Base-by-base conservation (phyloP, 2,888 invertebrate species). In the Leptinotarsa haldemani region DNA sequence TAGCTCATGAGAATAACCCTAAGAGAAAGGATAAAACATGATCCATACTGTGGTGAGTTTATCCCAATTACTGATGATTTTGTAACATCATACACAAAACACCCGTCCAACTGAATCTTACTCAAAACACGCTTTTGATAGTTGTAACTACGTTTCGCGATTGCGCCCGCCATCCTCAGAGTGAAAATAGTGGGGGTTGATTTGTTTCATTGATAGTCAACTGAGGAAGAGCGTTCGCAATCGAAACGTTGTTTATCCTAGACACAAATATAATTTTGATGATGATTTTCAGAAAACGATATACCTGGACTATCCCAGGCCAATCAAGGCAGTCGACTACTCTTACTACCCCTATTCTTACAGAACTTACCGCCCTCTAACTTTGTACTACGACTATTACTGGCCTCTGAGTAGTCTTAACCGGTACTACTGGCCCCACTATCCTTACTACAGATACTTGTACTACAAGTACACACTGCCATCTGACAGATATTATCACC, bases 331-430 rank as follows among this genome's bases (percentile, higher is more conserved):
- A 25, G 53, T 78, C 56, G 80, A 80, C 64, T 80, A 80, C 69
- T 47, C 74, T 1, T 82, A 82, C 73, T 81, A 82, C 61, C 81
- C 83, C 61, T 80, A 80, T 50, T 76, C 82, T 65, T 78, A 80
- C 50, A 81, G 79, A 79, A 76, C 79, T 61, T 83, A 81, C 71
- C 79, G 80, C 71, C 84, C 84, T 52, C 74, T 83, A 22, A 79
- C 82, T 15, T 75, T 80, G 30, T 81, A 82, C 75, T 81, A 83
- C 69, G 79, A 83, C 71, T 83, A 83, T 77, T 83, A 83, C 74
- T 81, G 79, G 73, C 82, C 82, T 40, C 64, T 81, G 30, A 81
- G 81, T 74, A 82, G 81, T 64, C 76, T 83, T 18, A 83, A 82
- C 65, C 80, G 80, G 52, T 82, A 81, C 74, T 75, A 78, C 66